Evolutionary conservation across 2,797 vertebrate species (phyloP).

Genomic region (Menidia menidia): DNA sequence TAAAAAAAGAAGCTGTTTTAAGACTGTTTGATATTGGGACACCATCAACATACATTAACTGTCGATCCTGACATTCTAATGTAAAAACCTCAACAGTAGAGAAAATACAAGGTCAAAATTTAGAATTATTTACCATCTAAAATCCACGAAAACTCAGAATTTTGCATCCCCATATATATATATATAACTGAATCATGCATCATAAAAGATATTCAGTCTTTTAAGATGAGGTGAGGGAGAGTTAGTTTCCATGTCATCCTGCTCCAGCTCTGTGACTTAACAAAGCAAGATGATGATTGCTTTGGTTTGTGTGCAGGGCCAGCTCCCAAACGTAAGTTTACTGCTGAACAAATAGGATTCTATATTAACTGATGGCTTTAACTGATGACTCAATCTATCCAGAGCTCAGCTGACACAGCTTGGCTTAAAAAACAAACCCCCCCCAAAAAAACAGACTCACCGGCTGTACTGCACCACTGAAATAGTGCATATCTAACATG

Average conservation of each 20-base stretch:
- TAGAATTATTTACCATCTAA: neutral
- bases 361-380: slow-evolving; percentile 66
- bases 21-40: too few species aligned
- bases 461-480: slow-evolving; percentile 14
- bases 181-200: too few species aligned
- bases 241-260: slow-evolving; percentile 38
- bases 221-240: slow-evolving; percentile 15
- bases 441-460: slow-evolving; percentile 32
- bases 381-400: slow-evolving; percentile 51
- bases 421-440: slow-evolving; percentile 22
- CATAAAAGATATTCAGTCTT: slow-evolving; percentile 20
- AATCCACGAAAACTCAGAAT: neutral
- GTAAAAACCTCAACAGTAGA: neutral
- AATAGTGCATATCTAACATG: slow-evolving; percentile 12
- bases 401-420: slow-evolving; percentile 42
- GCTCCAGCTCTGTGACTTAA: slow-evolving; percentile 36
- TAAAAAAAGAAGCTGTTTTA: too few species aligned
- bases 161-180: neutral
- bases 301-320: slow-evolving; percentile 65
- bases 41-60: too few species aligned
- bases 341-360: slow-evolving; percentile 69
- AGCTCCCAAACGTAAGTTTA: slow-evolving; percentile 66
- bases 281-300: slow-evolving; percentile 68
- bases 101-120: neutral
- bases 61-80: neutral